Evolutionary conservation across 2,113 vertebrate species (phyloP).

Genomic region (Scomber scombrus): DNA sequence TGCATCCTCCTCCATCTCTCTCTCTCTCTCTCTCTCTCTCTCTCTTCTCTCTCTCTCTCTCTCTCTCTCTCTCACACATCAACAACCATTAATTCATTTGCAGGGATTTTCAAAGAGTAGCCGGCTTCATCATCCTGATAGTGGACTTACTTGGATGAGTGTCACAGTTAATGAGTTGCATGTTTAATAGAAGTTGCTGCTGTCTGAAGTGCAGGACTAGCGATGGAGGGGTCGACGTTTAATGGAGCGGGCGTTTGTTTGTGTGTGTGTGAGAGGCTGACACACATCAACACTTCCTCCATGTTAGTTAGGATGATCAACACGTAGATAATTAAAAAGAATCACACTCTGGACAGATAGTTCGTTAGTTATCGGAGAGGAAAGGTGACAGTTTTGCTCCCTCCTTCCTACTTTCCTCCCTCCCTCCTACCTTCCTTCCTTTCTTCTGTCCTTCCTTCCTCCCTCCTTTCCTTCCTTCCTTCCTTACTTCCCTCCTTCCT

Average conservation of each 20-base stretch:
- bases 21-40: too few relatives aligned
- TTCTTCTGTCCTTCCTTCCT: too few relatives aligned
- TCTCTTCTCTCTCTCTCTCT: too few relatives aligned
- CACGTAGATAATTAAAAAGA: too few relatives aligned
- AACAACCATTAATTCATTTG: constrained; percentile 11
- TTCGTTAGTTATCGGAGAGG: too few relatives aligned
- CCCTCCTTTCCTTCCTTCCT: too few relatives aligned
- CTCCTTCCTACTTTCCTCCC: too few relatives aligned
- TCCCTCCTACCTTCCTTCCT: too few relatives aligned
- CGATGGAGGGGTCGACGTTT: not conserved
- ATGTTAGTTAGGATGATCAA: not conserved
- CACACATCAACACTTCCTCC: not conserved
- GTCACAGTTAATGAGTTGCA: constrained; percentile 28
- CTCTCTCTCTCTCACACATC: not conserved
- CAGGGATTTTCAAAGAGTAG: not conserved
- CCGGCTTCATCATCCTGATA: not conserved
- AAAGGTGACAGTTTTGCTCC: too few relatives aligned
- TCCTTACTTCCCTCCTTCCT: too few relatives aligned
- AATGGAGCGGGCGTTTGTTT: accelerated
- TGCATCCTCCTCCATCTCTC: not conserved
- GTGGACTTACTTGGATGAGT: constrained; percentile 1
- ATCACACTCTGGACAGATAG: too few relatives aligned
- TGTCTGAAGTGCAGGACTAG: not conserved
- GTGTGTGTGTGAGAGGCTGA: not conserved
- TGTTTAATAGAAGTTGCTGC: constrained; percentile 12